phyloP scores from a whole-genome alignment of 2,113 vertebrate species.

The Oryzias woworae region DNA sequence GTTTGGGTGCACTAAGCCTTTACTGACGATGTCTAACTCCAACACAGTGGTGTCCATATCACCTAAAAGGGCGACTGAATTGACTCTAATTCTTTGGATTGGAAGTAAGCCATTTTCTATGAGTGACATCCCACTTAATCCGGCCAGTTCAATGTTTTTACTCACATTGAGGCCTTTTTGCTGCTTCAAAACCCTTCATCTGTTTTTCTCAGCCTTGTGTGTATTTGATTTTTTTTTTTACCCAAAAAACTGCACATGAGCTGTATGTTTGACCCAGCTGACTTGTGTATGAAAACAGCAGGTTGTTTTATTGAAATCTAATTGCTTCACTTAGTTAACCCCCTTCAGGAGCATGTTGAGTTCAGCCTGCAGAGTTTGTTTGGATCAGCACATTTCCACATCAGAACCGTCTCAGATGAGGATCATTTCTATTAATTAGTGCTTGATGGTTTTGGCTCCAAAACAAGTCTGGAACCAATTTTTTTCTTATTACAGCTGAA shows the following conservation, averaged over 20 bases:
- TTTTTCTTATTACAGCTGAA: slow-evolving; percentile 21
- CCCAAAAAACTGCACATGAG: slow-evolving; percentile 46
- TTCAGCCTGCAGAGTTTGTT: slow-evolving; percentile 63
- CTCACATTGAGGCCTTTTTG: no score
- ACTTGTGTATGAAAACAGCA: slow-evolving; percentile 68
- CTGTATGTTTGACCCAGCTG: slow-evolving; percentile 62
- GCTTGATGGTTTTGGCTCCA: slow-evolving; percentile 55
- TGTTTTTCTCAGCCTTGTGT: neutral
- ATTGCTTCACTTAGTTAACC: slow-evolving; percentile 75
- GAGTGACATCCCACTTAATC: no score
- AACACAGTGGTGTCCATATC: no score
- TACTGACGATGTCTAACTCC: no score
- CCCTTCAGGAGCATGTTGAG: slow-evolving; percentile 65
- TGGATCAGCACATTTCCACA: slow-evolving; percentile 62
- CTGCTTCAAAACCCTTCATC: no score
- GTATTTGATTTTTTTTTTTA: neutral
- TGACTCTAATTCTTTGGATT: no score
- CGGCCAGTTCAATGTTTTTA: no score
- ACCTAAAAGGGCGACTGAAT: no score
- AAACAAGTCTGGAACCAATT: slow-evolving; percentile 35
- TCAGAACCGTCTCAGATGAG: slow-evolving; percentile 49
- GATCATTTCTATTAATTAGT: slow-evolving; percentile 76
- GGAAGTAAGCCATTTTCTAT: no score
- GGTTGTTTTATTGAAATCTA: slow-evolving; percentile 70
- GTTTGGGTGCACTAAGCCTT: no score